phyloP scores from a whole-genome alignment of 2,797 vertebrate species.

The Coranthus polyacanthus region DNA sequence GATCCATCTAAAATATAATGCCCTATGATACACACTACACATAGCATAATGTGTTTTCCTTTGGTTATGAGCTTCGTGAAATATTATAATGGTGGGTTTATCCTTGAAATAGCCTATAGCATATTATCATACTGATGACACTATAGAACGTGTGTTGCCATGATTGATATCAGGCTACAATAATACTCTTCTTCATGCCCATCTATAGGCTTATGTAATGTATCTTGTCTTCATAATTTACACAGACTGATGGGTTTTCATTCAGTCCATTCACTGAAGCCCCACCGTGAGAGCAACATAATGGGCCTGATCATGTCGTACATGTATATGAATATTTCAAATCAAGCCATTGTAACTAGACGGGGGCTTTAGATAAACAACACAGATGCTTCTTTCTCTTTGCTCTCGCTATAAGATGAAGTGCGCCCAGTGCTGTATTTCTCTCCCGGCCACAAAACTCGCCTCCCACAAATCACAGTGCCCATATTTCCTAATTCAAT shows the following conservation, averaged over 20 bases:
- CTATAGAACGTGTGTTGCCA: constrained; percentile 55
- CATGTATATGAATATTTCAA: constrained; percentile 84
- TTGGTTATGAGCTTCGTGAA: constrained; percentile 71
- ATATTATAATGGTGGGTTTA: constrained; percentile 80
- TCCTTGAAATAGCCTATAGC: constrained; percentile 80
- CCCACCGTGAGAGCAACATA: constrained; percentile 73
- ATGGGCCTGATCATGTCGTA: constrained; percentile 82
- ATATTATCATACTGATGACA: constrained; percentile 81
- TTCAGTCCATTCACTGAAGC: constrained; percentile 72
- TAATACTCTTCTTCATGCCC: constrained; percentile 76
- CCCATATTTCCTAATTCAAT: constrained; percentile 82
- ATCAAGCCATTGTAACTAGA: constrained; percentile 77
- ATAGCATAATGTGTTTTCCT: constrained; percentile 72
- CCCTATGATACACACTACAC: constrained; percentile 57
- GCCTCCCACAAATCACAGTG: constrained; percentile 75
- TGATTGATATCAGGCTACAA: constrained; percentile 75
- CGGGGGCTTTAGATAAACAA: constrained; percentile 77
- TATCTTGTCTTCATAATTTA: constrained; percentile 80
- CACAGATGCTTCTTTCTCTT: constrained; percentile 76
- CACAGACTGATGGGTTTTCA: constrained; percentile 76
- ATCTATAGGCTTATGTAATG: constrained; percentile 82
- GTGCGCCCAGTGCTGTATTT: constrained; percentile 70
- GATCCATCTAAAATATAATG: constrained; percentile 62
- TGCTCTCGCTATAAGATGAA: constrained; percentile 70
- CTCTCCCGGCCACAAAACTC: constrained; percentile 70